A percentile compares a stretch with the other conserved stretches of the same genome.
Conservation (phyloP, 2,888 invertebrate species). For the Cenopis cana region DNA sequence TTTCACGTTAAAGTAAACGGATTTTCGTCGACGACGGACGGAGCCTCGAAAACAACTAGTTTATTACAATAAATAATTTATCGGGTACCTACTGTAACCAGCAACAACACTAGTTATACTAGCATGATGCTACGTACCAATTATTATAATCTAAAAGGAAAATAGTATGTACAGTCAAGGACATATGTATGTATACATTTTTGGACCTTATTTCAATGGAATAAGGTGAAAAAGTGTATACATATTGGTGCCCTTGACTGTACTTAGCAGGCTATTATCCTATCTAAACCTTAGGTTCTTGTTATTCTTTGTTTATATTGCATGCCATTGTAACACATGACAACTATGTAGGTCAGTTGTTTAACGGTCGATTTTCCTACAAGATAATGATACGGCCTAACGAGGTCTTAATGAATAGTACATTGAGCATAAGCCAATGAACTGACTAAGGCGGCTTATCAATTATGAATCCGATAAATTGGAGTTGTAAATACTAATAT, state of each 20-base stretch:
- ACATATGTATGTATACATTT: too few species aligned
- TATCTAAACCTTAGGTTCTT: not conserved
- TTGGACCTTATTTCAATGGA: too few species aligned
- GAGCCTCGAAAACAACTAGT: too few species aligned
- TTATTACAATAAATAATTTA: not conserved
- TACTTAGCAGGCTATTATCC: slow-evolving; percentile 1
- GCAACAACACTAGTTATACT: not conserved
- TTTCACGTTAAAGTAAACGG: too few species aligned
- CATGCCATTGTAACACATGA: slow-evolving; percentile 20
- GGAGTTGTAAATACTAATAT: slow-evolving; percentile 2
- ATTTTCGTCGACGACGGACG: too few species aligned
- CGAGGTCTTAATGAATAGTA: slow-evolving; percentile 17
- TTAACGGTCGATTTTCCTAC: slow-evolving; percentile 30
- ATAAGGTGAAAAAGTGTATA: too few species aligned
- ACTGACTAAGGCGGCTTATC: slow-evolving; percentile 11
- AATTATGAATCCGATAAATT: slow-evolving; percentile 13
- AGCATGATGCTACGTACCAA: not conserved
- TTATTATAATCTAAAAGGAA: slow-evolving; percentile 21
- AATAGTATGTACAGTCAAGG: too few species aligned
- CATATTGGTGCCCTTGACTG: too few species aligned
- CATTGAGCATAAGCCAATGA: slow-evolving; percentile 25
- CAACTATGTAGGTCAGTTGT: slow-evolving; percentile 20
- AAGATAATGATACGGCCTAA: slow-evolving; percentile 28
- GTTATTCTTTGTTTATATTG: slow-evolving; percentile 24
- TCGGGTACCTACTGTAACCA: not conserved